Evolutionary conservation across 2,113 vertebrate species (phyloP).

Genomic region (Heterochromis multidens): DNA sequence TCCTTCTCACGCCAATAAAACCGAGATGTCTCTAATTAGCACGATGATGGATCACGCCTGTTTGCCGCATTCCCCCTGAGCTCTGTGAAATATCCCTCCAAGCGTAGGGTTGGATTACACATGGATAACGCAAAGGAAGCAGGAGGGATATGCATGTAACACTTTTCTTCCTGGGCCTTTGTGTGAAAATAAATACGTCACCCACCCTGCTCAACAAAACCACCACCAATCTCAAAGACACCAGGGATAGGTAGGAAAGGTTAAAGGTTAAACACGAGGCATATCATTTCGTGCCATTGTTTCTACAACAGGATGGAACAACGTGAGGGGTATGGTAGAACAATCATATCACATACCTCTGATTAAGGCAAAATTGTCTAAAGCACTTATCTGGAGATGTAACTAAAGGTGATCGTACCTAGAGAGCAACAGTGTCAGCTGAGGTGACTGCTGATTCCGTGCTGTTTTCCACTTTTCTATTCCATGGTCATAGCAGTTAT

Average conservation of each 20-base stretch:
- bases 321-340: neutral
- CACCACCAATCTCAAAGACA: neutral
- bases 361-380: neutral
- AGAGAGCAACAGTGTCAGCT: neutral
- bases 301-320: neutral
- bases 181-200: neutral
- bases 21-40: conserved; percentile 57
- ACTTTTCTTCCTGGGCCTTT: neutral
- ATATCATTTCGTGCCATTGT: neutral
- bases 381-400: neutral
- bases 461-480: neutral
- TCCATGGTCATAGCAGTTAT: neutral
- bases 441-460: neutral
- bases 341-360: neutral
- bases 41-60: conserved; percentile 40
- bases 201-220: neutral
- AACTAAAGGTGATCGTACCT: neutral
- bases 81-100: conserved; percentile 9
- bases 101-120: conserved; percentile 29
- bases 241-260: neutral
- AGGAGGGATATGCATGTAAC: neutral
- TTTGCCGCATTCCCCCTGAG: conserved; percentile 24
- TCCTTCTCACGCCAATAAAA: conserved; percentile 39
- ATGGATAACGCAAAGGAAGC: conserved; percentile 23
- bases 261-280: neutral